A percentile compares a stretch with the other conserved stretches of the same genome.
Evolutionary conservation across 1,140 invertebrate species (phyloP).

Genomic region (Drosophila tani): DNA sequence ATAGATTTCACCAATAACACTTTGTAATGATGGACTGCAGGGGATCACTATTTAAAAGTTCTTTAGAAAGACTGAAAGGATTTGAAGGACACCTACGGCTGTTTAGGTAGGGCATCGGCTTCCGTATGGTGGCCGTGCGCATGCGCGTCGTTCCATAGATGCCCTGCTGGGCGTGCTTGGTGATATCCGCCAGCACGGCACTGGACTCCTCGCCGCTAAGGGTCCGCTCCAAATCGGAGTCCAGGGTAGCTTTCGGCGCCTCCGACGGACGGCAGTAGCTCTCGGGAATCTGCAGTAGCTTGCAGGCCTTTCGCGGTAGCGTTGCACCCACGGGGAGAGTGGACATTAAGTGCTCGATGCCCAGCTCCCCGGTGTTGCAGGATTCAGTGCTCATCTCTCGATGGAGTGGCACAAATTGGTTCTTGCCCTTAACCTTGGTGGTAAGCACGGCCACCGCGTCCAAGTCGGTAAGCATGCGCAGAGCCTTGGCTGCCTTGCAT

Average conservation of each 20-base stretch:
- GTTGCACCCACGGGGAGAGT: slow-evolving; percentile 61
- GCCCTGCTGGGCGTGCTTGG: slow-evolving; percentile 55
- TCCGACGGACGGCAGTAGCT: slow-evolving; percentile 42
- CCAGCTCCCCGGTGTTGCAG: slow-evolving; percentile 48
- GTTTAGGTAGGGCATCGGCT: slow-evolving; percentile 81
- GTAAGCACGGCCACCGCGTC: slow-evolving; percentile 66
- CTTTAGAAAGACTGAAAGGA: neutral
- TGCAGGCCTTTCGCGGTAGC: slow-evolving; percentile 75
- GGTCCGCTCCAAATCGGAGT: slow-evolving; percentile 57
- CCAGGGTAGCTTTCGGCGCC: slow-evolving; percentile 49
- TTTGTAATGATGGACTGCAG: neutral
- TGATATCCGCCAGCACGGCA: slow-evolving; percentile 60
- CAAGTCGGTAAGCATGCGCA: slow-evolving; percentile 62
- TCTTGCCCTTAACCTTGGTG: slow-evolving; percentile 63
- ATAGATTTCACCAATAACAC: neutral
- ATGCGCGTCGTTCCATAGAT: slow-evolving; percentile 81
- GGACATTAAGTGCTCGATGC: slow-evolving; percentile 73
- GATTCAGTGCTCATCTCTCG: slow-evolving; percentile 23
- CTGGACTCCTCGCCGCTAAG: slow-evolving; percentile 34
- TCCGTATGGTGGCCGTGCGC: slow-evolving; percentile 78
- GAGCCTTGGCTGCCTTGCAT: slow-evolving; percentile 54
- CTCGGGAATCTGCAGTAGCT: slow-evolving; percentile 79
- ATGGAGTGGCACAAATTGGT: slow-evolving; percentile 59
- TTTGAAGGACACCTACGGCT: slow-evolving; percentile 74
- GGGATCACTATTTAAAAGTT: neutral